Evolutionary conservation across 2,888 invertebrate species (phyloP).

Genomic region (Tortrix viridana): DNA sequence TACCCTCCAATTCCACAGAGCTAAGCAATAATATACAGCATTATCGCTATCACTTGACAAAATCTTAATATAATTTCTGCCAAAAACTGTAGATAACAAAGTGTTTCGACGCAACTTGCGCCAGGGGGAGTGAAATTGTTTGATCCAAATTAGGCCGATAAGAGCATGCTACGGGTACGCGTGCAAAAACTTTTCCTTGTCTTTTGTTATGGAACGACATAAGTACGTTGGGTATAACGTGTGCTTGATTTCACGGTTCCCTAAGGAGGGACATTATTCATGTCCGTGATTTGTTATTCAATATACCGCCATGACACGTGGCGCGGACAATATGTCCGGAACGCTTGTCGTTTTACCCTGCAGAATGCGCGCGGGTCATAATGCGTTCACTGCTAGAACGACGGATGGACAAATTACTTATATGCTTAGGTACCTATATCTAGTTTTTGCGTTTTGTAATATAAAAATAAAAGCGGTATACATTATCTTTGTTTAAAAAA

Average conservation of each 20-base stretch:
- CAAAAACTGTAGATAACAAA: conserved; percentile 79
- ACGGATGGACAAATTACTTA: conserved; percentile 8
- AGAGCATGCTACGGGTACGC: conserved; percentile 68
- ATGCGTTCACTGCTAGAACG: conserved; percentile 51
- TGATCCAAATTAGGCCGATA: conserved; percentile 80
- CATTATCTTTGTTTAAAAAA: too few species aligned
- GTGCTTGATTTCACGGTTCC: conserved; percentile 41
- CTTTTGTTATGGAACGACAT: conserved; percentile 52
- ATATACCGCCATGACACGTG: conserved; percentile 48
- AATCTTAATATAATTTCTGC: conserved; percentile 81
- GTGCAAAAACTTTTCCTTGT: conserved; percentile 67
- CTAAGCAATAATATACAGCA: conserved; percentile 73
- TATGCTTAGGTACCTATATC: too few species aligned
- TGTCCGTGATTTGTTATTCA: conserved; percentile 54
- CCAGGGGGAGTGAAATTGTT: conserved; percentile 73
- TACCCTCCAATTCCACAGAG: conserved; percentile 54
- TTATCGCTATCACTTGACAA: conserved; percentile 75
- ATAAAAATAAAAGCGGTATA: too few species aligned
- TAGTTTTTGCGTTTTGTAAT: too few species aligned
- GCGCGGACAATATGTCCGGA: conserved; percentile 48
- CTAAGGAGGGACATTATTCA: conserved; percentile 47
- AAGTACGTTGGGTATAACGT: conserved; percentile 50
- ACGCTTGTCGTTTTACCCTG: conserved; percentile 54
- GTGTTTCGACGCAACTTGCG: conserved; percentile 73
- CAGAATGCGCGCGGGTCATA: conserved; percentile 48